phyloP scores from a whole-genome alignment of 2,113 vertebrate genomes.

The Laterallus jamaicensis region DNA sequence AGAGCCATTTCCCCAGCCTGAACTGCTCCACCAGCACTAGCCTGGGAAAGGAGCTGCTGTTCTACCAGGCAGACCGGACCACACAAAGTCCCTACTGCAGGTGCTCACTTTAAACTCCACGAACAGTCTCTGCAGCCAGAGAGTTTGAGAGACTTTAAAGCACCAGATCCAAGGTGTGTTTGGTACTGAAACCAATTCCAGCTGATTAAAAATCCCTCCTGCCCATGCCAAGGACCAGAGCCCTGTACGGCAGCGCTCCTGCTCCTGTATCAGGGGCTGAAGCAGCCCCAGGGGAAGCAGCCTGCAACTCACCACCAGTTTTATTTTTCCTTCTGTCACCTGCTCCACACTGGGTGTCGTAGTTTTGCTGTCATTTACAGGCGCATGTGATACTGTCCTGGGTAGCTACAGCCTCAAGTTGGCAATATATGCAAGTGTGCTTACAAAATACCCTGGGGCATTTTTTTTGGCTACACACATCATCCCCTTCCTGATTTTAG shows the following conservation, averaged over 20 bases:
- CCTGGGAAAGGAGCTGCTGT: not conserved
- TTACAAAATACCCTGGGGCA: not conserved
- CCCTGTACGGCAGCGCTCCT: not conserved
- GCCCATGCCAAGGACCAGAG: not conserved
- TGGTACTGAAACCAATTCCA: not conserved
- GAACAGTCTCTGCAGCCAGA: not conserved
- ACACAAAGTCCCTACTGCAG: not conserved
- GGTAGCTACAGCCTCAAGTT: not conserved
- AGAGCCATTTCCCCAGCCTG: not conserved
- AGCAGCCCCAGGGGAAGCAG: not conserved
- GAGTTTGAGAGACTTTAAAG: not conserved
- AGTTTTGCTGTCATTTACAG: not conserved
- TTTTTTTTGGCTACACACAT: not conserved
- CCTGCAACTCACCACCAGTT: not conserved
- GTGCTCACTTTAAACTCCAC: not conserved
- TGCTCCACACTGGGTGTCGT: not conserved
- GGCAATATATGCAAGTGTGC: not conserved
- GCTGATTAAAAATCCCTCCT: not conserved
- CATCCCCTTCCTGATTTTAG: not conserved
- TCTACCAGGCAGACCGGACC: not conserved
- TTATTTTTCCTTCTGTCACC: not conserved
- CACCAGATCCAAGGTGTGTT: not conserved
- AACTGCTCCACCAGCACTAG: accelerated
- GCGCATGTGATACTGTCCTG: not conserved
- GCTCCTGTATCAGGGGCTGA: not conserved